Conservation (phyloP, 2,113 vertebrate species). For the Leiothrix lutea region DNA sequence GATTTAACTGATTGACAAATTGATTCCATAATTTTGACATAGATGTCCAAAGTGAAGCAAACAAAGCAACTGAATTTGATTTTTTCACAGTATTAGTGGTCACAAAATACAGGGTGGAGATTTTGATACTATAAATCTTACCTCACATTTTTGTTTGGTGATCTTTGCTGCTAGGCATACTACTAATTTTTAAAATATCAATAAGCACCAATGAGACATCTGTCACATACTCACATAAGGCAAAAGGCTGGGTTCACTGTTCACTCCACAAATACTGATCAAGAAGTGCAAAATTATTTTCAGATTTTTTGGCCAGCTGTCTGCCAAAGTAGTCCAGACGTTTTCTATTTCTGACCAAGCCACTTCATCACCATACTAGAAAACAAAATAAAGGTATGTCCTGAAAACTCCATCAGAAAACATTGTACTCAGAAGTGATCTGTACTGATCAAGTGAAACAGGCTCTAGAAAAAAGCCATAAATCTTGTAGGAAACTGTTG, state of each 20-base stretch:
- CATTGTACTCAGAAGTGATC: not conserved
- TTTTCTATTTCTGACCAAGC: conserved; percentile 98
- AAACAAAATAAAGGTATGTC: conserved; percentile 17
- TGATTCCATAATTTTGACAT: not conserved
- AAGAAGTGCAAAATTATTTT: conserved; percentile 98
- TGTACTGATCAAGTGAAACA: not conserved
- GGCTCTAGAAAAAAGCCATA: not conserved
- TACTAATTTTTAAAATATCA: not conserved
- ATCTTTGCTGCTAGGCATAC: not conserved
- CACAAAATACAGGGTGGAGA: not conserved
- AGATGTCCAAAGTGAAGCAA: not conserved
- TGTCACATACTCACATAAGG: conserved; percentile 87
- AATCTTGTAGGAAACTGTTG: not conserved
- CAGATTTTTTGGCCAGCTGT: conserved; percentile 98
- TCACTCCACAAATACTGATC: conserved; percentile 97
- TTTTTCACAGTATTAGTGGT: not conserved
- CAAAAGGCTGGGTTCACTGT: conserved; percentile 96
- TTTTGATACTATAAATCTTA: not conserved
- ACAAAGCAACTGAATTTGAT: not conserved
- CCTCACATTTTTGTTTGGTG: not conserved
- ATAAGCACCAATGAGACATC: not conserved
- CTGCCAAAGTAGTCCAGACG: conserved; percentile 97
- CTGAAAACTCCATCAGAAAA: not conserved
- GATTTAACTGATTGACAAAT: not conserved
- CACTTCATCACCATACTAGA: conserved; percentile 95